Percentiles rank a stretch among this genome's conserved stretches.
Conservation (phyloP, 2,113 vertebrate species). For the Alosa alosa region DNA sequence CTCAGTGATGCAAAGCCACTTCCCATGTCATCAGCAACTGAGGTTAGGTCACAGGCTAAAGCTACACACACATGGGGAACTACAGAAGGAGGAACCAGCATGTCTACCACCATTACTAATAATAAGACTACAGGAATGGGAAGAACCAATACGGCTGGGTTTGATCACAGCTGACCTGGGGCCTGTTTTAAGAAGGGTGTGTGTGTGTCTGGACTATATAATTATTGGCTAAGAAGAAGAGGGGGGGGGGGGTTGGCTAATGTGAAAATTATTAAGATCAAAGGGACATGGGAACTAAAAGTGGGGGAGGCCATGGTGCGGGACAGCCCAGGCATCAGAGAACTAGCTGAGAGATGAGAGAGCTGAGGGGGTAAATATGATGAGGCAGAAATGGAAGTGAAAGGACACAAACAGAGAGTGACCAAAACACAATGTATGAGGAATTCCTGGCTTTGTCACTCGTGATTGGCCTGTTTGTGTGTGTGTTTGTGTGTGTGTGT, state of each 20-base stretch:
- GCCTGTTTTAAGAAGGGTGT: neutral
- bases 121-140: neutral
- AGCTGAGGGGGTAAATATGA: too few species aligned
- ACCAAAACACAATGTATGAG: neutral
- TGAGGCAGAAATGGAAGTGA: neutral
- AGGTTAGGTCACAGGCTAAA: neutral
- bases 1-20: neutral
- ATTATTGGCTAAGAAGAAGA: neutral
- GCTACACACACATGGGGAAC: neutral
- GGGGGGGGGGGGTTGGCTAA: neutral
- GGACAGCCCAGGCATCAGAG: neutral
- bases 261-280: neutral
- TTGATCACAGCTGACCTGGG: neutral
- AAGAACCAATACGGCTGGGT: neutral
- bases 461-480: too few species aligned
- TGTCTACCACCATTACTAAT: neutral
- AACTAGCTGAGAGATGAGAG: neutral
- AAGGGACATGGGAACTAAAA: neutral
- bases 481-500: neutral
- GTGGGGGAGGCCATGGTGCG: neutral
- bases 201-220: neutral
- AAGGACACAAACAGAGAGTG: neutral
- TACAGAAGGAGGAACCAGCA: neutral
- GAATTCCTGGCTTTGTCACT: neutral
- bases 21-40: neutral